Percentiles rank a stretch among this genome's conserved stretches.
Conservation (phyloP, 2,113 vertebrate genomes). For the Tauraco erythrolophus region DNA sequence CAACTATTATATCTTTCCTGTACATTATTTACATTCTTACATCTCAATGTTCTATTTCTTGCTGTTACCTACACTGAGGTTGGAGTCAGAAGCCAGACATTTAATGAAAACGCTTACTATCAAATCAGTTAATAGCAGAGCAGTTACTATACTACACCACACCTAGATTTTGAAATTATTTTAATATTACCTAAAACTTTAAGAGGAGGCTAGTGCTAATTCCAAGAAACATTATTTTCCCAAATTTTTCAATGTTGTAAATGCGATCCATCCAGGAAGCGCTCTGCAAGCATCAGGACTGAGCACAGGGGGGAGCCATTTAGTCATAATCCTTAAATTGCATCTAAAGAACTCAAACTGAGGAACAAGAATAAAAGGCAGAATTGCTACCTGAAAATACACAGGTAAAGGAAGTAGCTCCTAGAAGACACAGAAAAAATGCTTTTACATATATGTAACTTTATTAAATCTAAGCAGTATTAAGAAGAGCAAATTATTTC, state of each 20-base stretch:
- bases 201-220: neutral
- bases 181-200: neutral
- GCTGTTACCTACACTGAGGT: neutral
- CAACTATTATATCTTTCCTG: neutral
- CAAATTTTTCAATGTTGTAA: neutral
- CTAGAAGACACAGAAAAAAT: neutral
- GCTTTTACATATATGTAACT: neutral
- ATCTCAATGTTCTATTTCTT: neutral
- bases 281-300: neutral
- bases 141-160: no score
- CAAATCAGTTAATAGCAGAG: neutral
- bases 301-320: slow-evolving; percentile 73
- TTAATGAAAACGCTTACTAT: neutral
- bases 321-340: slow-evolving; percentile 32
- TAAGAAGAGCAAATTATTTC: neutral
- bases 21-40: neutral
- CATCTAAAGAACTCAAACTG: neutral
- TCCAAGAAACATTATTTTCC: neutral
- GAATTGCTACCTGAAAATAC: neutral
- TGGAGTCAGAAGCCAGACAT: neutral
- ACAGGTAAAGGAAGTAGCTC: neutral
- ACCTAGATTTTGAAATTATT: neutral
- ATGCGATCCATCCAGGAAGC: neutral
- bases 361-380: neutral
- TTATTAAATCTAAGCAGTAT: neutral